Evolutionary conservation across 2,797 vertebrate genomes (phyloP).

Genomic region (Myioborus melanocephalus): DNA sequence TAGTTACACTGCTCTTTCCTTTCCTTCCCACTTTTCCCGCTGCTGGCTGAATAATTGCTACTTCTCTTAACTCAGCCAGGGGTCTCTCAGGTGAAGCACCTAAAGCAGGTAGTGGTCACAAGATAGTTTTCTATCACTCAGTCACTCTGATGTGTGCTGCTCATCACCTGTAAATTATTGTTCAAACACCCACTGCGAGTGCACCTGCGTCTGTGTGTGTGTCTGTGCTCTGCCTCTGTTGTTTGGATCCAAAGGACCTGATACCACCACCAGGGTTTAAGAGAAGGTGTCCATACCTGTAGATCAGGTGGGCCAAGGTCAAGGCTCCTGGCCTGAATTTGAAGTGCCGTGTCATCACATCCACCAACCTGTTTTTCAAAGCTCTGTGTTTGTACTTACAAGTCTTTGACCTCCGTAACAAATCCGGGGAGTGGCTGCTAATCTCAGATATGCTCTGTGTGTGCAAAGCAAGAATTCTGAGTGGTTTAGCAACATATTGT

Average conservation of each 20-base stretch:
- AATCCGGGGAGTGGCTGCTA: neutral
- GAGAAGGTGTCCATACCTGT: neutral
- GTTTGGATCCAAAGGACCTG: neutral
- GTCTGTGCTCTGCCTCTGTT: neutral
- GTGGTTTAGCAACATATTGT: neutral
- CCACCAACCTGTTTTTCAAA: neutral
- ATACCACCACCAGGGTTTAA: neutral
- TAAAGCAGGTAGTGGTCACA: neutral
- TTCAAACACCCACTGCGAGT: neutral
- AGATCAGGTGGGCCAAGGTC: neutral
- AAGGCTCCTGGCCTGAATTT: neutral
- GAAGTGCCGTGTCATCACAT: neutral
- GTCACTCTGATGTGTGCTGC: neutral
- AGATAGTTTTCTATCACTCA: neutral
- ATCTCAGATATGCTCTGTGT: neutral
- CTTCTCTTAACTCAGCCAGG: neutral
- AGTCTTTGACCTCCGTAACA: accelerated
- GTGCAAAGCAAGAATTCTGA: neutral
- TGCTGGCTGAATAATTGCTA: neutral
- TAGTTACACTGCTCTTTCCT: neutral
- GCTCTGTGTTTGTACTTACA: neutral
- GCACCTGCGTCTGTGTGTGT: neutral
- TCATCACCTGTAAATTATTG: neutral
- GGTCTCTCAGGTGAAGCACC: neutral
- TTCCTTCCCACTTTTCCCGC: neutral